Percentiles rank a stretch among this genome's conserved stretches.
Conservation (phyloP, 2,888 invertebrate species). For the Dioctria rufipes region DNA sequence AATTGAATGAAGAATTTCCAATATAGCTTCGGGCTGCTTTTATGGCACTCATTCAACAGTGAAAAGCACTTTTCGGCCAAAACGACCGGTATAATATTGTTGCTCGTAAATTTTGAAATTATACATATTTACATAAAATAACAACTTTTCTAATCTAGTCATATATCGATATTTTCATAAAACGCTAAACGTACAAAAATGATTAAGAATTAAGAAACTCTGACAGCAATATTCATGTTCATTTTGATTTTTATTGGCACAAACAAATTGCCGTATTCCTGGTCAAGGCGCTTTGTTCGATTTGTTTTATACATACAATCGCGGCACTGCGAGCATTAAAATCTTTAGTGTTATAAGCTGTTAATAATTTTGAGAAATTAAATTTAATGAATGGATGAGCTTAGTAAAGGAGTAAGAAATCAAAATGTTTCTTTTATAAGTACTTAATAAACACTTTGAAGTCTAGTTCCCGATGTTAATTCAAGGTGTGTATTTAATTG, state of each 20-base stretch:
- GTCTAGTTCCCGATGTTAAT: slow-evolving; percentile 18
- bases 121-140: not conserved
- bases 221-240: slow-evolving; percentile 25
- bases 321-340: slow-evolving; percentile 9
- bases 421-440: not conserved
- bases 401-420: not conserved
- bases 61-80: not conserved
- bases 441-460: slow-evolving; percentile 5
- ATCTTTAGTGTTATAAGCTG: not conserved
- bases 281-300: slow-evolving; percentile 14
- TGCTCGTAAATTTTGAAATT: not conserved
- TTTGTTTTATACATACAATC: slow-evolving; percentile 1
- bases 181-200: not conserved
- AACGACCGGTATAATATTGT: not conserved
- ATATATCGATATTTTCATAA: not conserved
- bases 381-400: not conserved
- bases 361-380: slow-evolving; percentile 24
- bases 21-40: too few species aligned
- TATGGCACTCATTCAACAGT: not conserved
- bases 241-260: slow-evolving; percentile 14
- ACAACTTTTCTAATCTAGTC: not conserved
- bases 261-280: slow-evolving; percentile 18
- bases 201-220: not conserved
- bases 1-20: too few species aligned
- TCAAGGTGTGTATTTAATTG: slow-evolving; percentile 29